Conservation (phyloP, 2,113 vertebrate species). For the Aramus guarauna region DNA sequence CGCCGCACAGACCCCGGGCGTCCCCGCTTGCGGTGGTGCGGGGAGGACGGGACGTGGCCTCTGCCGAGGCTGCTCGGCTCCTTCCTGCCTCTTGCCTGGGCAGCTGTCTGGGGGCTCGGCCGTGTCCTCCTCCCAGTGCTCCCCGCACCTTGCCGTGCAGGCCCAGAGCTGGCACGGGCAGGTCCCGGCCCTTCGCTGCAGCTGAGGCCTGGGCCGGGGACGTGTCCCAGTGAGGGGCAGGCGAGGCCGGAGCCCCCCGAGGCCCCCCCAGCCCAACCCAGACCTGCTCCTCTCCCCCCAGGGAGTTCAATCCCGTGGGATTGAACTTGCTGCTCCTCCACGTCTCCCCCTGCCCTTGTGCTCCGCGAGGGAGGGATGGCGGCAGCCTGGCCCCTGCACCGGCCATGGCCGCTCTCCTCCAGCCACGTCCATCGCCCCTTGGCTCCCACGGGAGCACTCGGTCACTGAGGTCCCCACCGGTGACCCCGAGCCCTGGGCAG, state of each 20-base stretch:
- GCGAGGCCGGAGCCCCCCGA: neutral
- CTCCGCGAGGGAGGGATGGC: neutral
- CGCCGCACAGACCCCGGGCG: neutral
- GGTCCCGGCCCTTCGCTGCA: neutral
- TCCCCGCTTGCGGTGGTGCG: neutral
- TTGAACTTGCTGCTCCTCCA: neutral
- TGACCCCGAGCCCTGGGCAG: neutral
- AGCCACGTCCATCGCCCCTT: fast-evolving
- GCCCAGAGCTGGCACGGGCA: neutral
- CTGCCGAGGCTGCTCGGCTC: neutral
- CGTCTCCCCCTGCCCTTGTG: neutral
- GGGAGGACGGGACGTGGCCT: neutral
- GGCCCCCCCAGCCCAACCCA: neutral
- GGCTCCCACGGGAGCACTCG: fast-evolving
- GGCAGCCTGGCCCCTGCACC: no score
- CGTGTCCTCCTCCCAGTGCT: neutral
- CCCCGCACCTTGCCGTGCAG: neutral
- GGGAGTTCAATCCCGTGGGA: neutral
- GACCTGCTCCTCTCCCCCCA: neutral
- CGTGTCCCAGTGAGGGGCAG: neutral
- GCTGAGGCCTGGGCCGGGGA: neutral
- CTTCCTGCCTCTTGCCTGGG: no score
- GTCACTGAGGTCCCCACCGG: neutral
- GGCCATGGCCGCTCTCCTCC: neutral
- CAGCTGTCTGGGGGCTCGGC: neutral